phyloP scores from a whole-genome alignment of 1,140 invertebrate genomes.

The Planococcus citri region DNA sequence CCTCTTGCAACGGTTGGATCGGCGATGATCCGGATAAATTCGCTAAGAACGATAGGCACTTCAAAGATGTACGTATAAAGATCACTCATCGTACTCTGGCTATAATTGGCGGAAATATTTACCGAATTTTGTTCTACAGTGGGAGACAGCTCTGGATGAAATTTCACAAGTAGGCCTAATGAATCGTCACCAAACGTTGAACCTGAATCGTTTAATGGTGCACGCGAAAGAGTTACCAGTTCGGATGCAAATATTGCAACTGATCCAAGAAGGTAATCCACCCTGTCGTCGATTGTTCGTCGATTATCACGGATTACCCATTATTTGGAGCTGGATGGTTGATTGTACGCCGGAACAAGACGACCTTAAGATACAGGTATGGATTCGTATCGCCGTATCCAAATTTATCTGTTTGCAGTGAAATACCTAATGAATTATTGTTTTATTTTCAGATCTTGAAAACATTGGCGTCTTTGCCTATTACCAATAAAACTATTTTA shows the following conservation, averaged over 20 bases:
- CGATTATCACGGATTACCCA: constrained; percentile 82
- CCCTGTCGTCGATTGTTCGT: constrained; percentile 77
- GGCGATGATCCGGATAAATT: constrained; percentile 67
- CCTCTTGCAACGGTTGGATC: constrained; percentile 84
- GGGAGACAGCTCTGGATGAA: constrained; percentile 65
- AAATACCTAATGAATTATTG: too few species aligned
- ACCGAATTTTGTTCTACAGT: constrained; percentile 36
- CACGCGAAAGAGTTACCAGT: constrained; percentile 67
- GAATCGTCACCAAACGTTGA: constrained; percentile 76
- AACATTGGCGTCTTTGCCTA: constrained; percentile 67
- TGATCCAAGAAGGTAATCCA: constrained; percentile 58
- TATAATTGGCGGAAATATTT: not conserved
- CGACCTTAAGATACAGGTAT: not conserved
- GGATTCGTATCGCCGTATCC: too few species aligned
- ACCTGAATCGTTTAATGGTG: constrained; percentile 79
- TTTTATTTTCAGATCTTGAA: constrained; percentile 76
- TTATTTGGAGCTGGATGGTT: constrained; percentile 81
- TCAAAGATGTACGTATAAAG: constrained; percentile 32
- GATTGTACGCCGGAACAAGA: not conserved
- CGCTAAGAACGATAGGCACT: constrained; percentile 42
- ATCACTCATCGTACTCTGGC: not conserved
- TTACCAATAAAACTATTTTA: constrained; percentile 83
- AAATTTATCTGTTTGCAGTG: not conserved
- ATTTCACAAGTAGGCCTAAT: constrained; percentile 60
- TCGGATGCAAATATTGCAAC: constrained; percentile 47